A percentile compares a stretch with the other conserved stretches of the same genome.
phyloP scores from a whole-genome alignment of 2,113 vertebrate genomes.

The Nothobranchius furzeri region DNA sequence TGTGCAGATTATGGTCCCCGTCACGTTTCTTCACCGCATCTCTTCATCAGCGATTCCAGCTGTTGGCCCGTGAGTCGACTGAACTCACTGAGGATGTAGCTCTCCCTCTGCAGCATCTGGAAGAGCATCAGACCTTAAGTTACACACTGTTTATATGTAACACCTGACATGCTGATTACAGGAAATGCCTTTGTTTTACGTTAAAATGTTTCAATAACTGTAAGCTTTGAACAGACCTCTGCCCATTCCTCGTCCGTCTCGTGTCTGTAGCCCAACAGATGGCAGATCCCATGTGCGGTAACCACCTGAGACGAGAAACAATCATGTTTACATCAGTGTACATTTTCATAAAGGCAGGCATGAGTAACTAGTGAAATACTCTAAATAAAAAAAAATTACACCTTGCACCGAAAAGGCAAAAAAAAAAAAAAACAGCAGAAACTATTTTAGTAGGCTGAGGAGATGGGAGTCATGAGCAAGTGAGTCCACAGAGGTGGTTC shows the following conservation, averaged over 20 bases:
- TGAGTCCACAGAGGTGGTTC: no score
- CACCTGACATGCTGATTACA: no score
- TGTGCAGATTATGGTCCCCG: neutral
- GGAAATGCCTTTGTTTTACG: no score
- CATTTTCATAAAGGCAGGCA: no score
- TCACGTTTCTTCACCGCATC: constrained; percentile 50
- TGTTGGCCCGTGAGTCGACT: constrained; percentile 75
- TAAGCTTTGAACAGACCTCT: constrained; percentile 75
- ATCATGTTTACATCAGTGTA: no score
- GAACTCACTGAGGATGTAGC: constrained; percentile 83
- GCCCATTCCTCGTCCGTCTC: constrained; percentile 81
- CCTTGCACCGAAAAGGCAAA: no score
- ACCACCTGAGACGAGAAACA: constrained; percentile 76
- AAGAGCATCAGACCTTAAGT: neutral
- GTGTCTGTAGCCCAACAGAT: constrained; percentile 90
- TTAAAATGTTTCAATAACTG: no score
- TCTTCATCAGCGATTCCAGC: constrained; percentile 82
- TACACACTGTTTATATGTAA: neutral
- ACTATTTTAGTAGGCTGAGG: no score
- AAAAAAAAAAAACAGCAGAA: no score
- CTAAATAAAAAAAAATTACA: no score
- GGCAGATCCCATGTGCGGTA: constrained; percentile 89
- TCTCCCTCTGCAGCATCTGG: constrained; percentile 89
- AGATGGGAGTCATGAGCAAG: no score
- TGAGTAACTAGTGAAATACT: no score